Evolutionary conservation across 1,140 invertebrate genomes (phyloP).

Genomic region (Leptopilina boulardi): DNA sequence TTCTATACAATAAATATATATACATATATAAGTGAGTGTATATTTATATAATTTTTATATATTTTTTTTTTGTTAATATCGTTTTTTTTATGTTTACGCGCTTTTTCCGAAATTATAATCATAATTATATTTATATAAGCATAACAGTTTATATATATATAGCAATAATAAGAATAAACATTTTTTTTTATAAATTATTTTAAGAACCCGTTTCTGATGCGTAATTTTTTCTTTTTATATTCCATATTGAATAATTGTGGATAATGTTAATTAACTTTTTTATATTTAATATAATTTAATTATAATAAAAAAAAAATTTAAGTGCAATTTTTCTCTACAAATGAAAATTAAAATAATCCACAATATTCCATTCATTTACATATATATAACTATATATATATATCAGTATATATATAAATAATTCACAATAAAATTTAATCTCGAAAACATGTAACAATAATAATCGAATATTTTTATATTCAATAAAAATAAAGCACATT

Average conservation of each 20-base stretch:
- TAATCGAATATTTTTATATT: neutral
- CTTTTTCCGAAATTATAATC: conserved; percentile 43
- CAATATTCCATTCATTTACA: neutral
- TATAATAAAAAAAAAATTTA: too few species aligned
- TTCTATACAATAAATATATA: conserved; percentile 57
- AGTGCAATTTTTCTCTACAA: too few species aligned
- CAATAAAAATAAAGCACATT: conserved; percentile 4
- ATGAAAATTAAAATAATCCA: conserved; percentile 1
- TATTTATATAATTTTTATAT: conserved; percentile 4
- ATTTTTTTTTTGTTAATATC: conserved; percentile 44
- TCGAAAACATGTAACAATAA: conserved; percentile 7
- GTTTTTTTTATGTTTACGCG: conserved; percentile 47
- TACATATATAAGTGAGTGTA: conserved; percentile 35
- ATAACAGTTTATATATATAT: conserved; percentile 38
- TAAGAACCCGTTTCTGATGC: neutral
- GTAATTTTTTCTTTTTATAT: neutral
- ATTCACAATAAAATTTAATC: neutral
- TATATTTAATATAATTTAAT: too few species aligned
- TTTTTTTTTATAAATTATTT: neutral
- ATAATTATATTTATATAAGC: conserved; percentile 37
- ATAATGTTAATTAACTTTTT: conserved; percentile 1
- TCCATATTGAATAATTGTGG: neutral
- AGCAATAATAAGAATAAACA: conserved; percentile 20
- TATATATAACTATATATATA: neutral
- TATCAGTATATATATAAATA: too few species aligned